A percentile compares a stretch with the other conserved stretches of the same genome.
phyloP scores from a whole-genome alignment of 2,113 vertebrate genomes.

The Toxostoma redivivum region DNA sequence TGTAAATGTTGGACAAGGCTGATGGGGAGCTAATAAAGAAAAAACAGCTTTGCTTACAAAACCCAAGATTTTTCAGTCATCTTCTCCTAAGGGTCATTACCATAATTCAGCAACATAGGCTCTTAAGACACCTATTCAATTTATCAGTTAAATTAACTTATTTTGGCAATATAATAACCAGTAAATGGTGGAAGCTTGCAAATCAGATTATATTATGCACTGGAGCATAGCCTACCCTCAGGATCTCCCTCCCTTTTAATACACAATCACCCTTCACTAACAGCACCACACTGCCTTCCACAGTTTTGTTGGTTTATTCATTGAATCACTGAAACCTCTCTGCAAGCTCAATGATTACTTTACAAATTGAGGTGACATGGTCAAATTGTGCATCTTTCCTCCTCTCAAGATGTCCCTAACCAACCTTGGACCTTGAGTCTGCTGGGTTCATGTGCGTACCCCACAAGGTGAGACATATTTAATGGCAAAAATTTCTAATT shows the following conservation, averaged over 20 bases:
- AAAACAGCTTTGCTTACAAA: background rate
- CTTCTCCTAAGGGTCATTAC: background rate
- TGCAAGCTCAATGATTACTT: background rate
- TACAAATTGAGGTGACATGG: background rate
- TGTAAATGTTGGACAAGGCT: background rate
- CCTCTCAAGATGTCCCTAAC: background rate
- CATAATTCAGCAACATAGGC: background rate
- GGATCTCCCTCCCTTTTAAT: background rate
- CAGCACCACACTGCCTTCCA: background rate
- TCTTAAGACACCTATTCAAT: background rate
- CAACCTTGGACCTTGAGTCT: rapidly evolving
- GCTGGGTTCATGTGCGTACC: background rate
- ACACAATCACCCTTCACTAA: background rate
- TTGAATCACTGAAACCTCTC: background rate
- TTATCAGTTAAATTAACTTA: background rate
- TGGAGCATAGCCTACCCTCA: background rate
- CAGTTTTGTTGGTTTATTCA: background rate
- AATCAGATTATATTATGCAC: background rate
- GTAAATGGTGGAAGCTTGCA: background rate
- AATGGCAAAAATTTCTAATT: background rate
- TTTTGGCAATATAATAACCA: background rate
- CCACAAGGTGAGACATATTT: background rate
- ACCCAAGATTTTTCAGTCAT: background rate
- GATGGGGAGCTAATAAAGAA: background rate
- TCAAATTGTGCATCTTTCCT: background rate